phyloP scores from a whole-genome alignment of 2,797 vertebrate species.

The Brachyrhaphis roseni region DNA sequence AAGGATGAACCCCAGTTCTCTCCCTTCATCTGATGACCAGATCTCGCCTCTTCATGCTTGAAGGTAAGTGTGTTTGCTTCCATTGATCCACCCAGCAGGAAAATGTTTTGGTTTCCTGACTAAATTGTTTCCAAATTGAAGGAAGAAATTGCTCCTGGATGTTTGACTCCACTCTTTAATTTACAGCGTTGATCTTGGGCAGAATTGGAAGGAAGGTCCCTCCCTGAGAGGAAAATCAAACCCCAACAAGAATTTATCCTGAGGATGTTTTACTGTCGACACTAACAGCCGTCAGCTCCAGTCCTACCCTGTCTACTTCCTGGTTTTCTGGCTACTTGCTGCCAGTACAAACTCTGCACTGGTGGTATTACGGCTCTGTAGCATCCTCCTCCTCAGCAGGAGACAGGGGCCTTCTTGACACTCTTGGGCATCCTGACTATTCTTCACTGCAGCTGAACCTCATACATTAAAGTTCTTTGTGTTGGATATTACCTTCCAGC shows the following conservation, averaged over 20 bases:
- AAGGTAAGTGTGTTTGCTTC: not conserved
- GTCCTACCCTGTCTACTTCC: not conserved
- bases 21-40: not conserved
- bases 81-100: not conserved
- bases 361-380: no score
- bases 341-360: not conserved
- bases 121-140: not conserved
- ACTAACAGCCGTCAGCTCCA: not conserved
- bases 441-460: not conserved
- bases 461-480: not conserved
- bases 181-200: not conserved
- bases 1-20: not conserved
- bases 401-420: no score
- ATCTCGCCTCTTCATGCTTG: not conserved
- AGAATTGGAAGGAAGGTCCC: not conserved
- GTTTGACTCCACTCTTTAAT: not conserved
- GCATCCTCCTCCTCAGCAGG: not conserved
- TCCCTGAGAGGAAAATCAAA: not conserved
- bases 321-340: not conserved
- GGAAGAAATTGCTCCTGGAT: not conserved
- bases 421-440: not conserved
- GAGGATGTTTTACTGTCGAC: not conserved
- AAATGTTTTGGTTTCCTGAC: not conserved
- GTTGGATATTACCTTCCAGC: no score
- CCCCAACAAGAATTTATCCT: not conserved